A percentile compares a stretch with the other conserved stretches of the same genome.
Evolutionary conservation across 2,113 vertebrate genomes (phyloP).

Genomic region (Leuciscus idus): DNA sequence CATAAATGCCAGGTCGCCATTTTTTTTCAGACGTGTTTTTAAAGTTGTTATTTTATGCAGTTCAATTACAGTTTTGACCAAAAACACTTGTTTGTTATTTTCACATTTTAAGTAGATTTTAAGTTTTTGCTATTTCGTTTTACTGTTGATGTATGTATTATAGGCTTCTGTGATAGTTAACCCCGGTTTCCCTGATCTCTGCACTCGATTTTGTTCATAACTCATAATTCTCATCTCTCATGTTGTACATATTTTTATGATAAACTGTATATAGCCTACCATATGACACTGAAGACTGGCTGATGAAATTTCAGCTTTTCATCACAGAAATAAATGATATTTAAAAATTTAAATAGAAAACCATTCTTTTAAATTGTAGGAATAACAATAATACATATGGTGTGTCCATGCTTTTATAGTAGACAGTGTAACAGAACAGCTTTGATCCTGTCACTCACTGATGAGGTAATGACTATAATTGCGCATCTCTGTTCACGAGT

Average conservation of each 20-base stretch:
- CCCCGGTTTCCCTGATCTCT: neutral
- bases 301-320: too few relatives aligned
- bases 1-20: neutral
- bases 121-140: neutral
- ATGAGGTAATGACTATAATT: slow-evolving; percentile 76
- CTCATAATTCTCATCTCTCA: too few relatives aligned
- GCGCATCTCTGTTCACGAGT: slow-evolving; percentile 43
- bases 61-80: neutral
- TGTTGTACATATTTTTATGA: too few relatives aligned
- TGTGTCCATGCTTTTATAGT: neutral
- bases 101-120: neutral
- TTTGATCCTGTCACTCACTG: slow-evolving; percentile 65
- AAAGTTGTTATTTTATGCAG: neutral
- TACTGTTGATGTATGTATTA: neutral
- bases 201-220: neutral
- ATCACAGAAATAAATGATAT: too few relatives aligned
- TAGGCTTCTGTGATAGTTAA: neutral
- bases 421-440: slow-evolving; percentile 34
- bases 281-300: too few relatives aligned
- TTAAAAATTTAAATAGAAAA: too few relatives aligned
- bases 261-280: too few relatives aligned
- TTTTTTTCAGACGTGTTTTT: neutral
- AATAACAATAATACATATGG: too few relatives aligned
- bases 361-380: too few relatives aligned
- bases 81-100: neutral